These are phyloP conservation scores for Aleiodes sp. DNA, from an alignment of 1,140 invertebrate genomes.

Conservation along the genomic window DNA sequence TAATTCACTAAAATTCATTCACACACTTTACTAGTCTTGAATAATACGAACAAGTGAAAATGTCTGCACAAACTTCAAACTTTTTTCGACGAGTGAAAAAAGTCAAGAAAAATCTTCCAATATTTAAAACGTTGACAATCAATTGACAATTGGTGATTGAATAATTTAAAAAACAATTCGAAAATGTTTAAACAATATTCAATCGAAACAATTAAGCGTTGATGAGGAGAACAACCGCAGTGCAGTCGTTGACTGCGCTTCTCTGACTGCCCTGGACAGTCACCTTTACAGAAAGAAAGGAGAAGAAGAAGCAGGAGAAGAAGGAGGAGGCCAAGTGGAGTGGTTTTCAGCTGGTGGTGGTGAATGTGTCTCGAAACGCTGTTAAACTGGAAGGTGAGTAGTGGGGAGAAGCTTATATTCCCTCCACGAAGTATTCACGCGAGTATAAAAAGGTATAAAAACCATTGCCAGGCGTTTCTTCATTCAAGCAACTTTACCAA, in stretches of 20 bases:
- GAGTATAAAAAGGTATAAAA: background rate
- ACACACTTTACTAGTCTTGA: too few relatives aligned
- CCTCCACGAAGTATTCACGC: background rate
- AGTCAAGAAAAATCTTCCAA: too few relatives aligned
- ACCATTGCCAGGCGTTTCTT: slow-evolving; percentile 20
- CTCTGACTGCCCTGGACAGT: slow-evolving; percentile 61
- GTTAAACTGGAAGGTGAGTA: background rate
- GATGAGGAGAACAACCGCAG: slow-evolving; percentile 43
- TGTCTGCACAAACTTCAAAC: too few relatives aligned
- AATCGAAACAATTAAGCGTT: too few relatives aligned
- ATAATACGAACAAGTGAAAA: too few relatives aligned
- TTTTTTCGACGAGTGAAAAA: too few relatives aligned
- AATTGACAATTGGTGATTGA: too few relatives aligned
- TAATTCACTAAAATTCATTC: background rate
- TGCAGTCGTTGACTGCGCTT: slow-evolving; percentile 64
- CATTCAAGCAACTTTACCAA: background rate
- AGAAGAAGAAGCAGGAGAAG: slow-evolving; percentile 14
- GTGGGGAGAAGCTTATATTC: background rate
- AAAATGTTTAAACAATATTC: too few relatives aligned
- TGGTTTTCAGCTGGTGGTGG: slow-evolving; percentile 18
- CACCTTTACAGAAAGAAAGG: slow-evolving; percentile 50
- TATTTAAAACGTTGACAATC: too few relatives aligned
- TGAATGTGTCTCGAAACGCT: background rate
- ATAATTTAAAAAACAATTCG: too few relatives aligned
- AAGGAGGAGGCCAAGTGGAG: background rate